These are phyloP conservation scores for Paguma larvata DNA, from an alignment of 2,797 vertebrate species.

Conservation along the genomic window DNA sequence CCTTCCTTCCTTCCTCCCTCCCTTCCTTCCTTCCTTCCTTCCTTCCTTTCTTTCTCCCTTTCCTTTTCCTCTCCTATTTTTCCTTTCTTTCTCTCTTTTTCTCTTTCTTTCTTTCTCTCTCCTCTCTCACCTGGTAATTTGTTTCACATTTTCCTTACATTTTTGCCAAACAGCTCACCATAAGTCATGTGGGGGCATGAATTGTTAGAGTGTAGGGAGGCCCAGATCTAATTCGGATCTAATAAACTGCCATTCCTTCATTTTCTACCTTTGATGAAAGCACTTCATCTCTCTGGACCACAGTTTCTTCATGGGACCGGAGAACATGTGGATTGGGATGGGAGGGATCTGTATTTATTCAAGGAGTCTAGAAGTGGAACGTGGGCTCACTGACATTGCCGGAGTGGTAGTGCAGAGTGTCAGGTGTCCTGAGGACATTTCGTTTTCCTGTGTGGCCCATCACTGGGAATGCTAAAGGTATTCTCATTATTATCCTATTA, in stretches of 20 bases:
- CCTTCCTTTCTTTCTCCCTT: too few relatives aligned
- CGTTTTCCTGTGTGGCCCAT: background rate
- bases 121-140: background rate
- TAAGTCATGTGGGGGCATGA: background rate
- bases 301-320: background rate
- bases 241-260: background rate
- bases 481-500: background rate
- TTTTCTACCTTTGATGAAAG: background rate
- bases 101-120: background rate
- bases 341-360: slow-evolving; percentile 8
- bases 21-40: too few relatives aligned
- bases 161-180: background rate
- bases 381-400: background rate
- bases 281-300: background rate
- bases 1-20: too few relatives aligned
- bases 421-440: background rate
- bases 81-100: too few relatives aligned
- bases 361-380: background rate
- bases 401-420: background rate
- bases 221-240: background rate
- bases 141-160: background rate
- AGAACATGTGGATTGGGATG: background rate
- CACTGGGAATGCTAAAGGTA: background rate
- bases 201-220: background rate
- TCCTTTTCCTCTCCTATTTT: too few relatives aligned